Conservation (phyloP, 2,113 vertebrate species). For the Tachycineta bicolor region DNA sequence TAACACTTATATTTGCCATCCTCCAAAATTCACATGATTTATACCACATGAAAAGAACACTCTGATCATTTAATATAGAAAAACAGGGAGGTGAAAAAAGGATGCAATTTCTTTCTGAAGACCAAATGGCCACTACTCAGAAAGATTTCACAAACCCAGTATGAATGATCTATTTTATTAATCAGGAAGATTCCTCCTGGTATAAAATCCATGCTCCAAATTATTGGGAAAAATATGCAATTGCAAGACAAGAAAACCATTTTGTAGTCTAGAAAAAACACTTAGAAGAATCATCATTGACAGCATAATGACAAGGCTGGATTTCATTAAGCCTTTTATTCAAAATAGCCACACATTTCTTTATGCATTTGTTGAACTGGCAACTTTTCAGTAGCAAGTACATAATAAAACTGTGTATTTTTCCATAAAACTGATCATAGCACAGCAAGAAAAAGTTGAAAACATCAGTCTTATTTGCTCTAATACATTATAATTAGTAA, state of each 20-base stretch:
- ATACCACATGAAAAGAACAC: not conserved
- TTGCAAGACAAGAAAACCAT: not conserved
- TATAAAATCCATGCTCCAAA: not conserved
- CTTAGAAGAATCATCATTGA: not conserved
- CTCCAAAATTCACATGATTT: not conserved
- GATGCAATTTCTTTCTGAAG: not conserved
- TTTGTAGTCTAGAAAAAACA: not conserved
- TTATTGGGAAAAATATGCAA: not conserved
- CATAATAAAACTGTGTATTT: not conserved
- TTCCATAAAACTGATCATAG: not conserved
- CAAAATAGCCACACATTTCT: not conserved
- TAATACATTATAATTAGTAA: not conserved
- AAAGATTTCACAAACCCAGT: not conserved
- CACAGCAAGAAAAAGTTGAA: not conserved
- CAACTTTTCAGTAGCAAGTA: not conserved
- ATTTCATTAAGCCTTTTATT: not conserved
- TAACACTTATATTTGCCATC: not conserved
- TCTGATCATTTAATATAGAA: not conserved
- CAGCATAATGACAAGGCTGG: not conserved
- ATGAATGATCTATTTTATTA: not conserved
- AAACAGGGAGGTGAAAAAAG: not conserved
- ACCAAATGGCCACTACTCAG: not conserved
- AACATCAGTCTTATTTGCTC: not conserved
- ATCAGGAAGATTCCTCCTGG: not conserved
- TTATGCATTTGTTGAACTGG: not conserved